These are phyloP conservation scores for Ceraclea dissimilis DNA, from an alignment of 2,888 invertebrate genomes.

Conservation along the genomic window DNA sequence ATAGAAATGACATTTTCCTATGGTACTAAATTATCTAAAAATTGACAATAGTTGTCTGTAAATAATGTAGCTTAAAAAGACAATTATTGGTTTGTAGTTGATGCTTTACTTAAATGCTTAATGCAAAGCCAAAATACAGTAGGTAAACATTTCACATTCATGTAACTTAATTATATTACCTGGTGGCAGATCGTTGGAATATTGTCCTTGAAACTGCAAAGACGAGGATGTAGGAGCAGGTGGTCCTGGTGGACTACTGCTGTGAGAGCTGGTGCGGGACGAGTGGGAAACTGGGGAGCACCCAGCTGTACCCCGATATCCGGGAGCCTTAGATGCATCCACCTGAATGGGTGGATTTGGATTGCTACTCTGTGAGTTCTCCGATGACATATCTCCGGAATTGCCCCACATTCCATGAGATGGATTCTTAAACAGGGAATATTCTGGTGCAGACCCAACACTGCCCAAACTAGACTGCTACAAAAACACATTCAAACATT, in stretches of 20 bases:
- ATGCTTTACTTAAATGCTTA: too few relatives aligned
- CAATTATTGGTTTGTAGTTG: too few relatives aligned
- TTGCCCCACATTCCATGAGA: slow-evolving; percentile 43
- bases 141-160: too few relatives aligned
- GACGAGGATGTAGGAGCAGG: slow-evolving; percentile 22
- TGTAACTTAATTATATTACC: too few relatives aligned
- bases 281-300: slow-evolving; percentile 60
- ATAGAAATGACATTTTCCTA: too few relatives aligned
- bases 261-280: slow-evolving; percentile 46
- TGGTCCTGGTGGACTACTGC: slow-evolving; percentile 39
- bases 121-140: too few relatives aligned
- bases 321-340: slow-evolving; percentile 85
- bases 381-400: slow-evolving; percentile 33
- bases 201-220: slow-evolving; percentile 23
- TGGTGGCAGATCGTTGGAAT: slow-evolving; percentile 19
- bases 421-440: slow-evolving; percentile 80
- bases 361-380: slow-evolving; percentile 44
- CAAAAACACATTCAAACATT: slow-evolving; percentile 5
- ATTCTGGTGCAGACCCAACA: slow-evolving; percentile 59
- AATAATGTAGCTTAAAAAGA: too few relatives aligned
- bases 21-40: too few relatives aligned
- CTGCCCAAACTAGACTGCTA: slow-evolving; percentile 30
- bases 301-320: slow-evolving; percentile 73
- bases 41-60: too few relatives aligned
- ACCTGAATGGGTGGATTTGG: slow-evolving; percentile 47